Evolutionary conservation across 2,888 invertebrate species (phyloP), one percentile per base, ranked within the genome.

Genomic region (Agrotis segetum): DNA sequence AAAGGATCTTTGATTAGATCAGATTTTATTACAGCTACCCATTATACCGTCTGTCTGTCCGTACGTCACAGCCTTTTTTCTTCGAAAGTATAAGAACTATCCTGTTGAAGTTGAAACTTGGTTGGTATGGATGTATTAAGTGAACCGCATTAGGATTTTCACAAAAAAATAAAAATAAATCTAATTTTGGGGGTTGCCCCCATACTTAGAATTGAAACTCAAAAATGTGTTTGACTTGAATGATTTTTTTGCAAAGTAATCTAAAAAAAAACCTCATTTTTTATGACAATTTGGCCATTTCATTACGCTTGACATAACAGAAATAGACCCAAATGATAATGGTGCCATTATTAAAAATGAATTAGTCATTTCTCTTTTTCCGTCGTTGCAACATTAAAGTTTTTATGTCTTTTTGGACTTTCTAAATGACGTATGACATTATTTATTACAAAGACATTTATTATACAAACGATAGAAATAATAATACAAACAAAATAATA

Each of bases 321-420:
- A 74, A 66, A 44, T 70, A 19, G 71, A 29, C 17, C 29, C 29
- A 53, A 74, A 80, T 34, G 56, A 50, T 62, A 77, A 77, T 70
- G 81, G 56, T 52, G 59, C 65, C 24, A 66, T 69, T 59, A 63
- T 69, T 78, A 80, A 44, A 70, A 80, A 63, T 60, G 13, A 24
- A 60, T 74, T 74, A 14, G 66, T 21, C 49, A 69, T 75, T 74
- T 78, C 65, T 55, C 79, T 77, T 73, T 75, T 79, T 61, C 55
- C 47, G 21, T 46, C 17, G 55, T 66, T 21, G 63, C 71, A 50
- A 63, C 63, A 75, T 67, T 60, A n/a, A n/a, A n/a, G 5, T 13
- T 13, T 50, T 6, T 17, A 21, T 34, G 29, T 16, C 7, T 0
- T 49, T 21, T 29, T 13, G 34, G 53, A 56, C 1, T 61, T 64